Conservation (phyloP, 2,888 invertebrate species). For the Trissoscelio sp. region DNA sequence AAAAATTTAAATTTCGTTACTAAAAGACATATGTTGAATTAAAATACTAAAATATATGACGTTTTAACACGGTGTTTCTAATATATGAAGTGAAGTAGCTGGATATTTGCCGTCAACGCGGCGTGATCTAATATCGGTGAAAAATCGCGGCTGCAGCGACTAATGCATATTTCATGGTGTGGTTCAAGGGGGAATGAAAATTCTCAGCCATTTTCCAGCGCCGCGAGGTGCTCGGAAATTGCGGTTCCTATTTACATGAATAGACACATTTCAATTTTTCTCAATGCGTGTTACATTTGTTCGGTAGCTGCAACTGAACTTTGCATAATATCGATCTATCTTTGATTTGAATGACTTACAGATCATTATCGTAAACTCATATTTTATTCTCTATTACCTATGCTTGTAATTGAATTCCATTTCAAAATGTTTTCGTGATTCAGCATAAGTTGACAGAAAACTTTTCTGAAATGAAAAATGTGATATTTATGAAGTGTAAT, state of each 20-base stretch:
- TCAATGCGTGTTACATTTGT: constrained; percentile 52
- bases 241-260: constrained; percentile 57
- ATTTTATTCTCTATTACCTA: no score
- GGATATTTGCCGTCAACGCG: constrained; percentile 57
- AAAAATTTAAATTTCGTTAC: no score
- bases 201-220: constrained; percentile 62
- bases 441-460: no score
- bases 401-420: no score
- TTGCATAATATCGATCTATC: constrained; percentile 29
- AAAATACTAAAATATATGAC: not conserved
- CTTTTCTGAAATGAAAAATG: no score
- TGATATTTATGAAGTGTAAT: no score
- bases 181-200: constrained; percentile 74
- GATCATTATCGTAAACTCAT: not conserved
- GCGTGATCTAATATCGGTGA: constrained; percentile 69
- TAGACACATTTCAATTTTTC: constrained; percentile 58
- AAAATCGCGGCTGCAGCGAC: constrained; percentile 73
- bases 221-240: constrained; percentile 46
- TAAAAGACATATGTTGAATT: not conserved
- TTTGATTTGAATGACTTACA: constrained; percentile 21
- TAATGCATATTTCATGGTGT: constrained; percentile 77
- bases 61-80: not conserved
- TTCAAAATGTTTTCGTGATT: no score
- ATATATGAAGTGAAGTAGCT: constrained; percentile 28
- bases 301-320: constrained; percentile 18